These are phyloP conservation scores for Noctuana brunneofusca DNA, from an alignment of 2,888 invertebrate genomes.

Conservation along the genomic window DNA sequence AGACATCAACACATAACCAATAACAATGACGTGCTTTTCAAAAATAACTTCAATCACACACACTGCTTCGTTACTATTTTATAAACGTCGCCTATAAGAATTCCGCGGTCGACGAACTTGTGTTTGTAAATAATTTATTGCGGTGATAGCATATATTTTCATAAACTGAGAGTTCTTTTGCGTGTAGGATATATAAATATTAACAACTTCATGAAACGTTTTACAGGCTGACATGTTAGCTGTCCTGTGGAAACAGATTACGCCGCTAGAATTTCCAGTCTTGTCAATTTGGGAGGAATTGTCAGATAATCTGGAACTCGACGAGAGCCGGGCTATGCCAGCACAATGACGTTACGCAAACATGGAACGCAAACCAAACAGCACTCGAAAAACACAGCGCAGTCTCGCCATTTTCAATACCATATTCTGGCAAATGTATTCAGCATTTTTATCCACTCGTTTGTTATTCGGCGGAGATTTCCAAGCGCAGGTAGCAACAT, in stretches of 20 bases:
- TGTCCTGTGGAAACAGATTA: background rate
- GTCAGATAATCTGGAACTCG: conserved; percentile 27
- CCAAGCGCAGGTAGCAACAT: background rate
- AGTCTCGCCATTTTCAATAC: conserved; percentile 59
- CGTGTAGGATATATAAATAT: background rate
- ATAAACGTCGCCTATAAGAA: conserved; percentile 62
- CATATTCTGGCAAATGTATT: conserved; percentile 41
- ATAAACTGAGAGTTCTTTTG: background rate
- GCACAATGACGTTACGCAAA: conserved; percentile 65
- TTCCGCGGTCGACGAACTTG: conserved; percentile 62
- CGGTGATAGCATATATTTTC: background rate
- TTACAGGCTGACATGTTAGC: too few species aligned
- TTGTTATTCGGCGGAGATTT: background rate
- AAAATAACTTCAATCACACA: background rate
- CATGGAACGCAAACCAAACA: conserved; percentile 63
- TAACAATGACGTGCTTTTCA: background rate
- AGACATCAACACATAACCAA: background rate
- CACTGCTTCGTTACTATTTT: background rate
- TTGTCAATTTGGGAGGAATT: conserved; percentile 17
- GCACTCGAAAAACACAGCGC: conserved; percentile 56
- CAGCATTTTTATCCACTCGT: background rate
- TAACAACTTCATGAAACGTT: background rate
- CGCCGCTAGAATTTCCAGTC: background rate
- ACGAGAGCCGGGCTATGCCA: conserved; percentile 40
- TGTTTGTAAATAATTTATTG: conserved; percentile 34